Evolutionary conservation across 2,888 invertebrate species (phyloP), one percentile per base, ranked within the genome.

Genomic region (Gymnoscelis rufifasciata): DNA sequence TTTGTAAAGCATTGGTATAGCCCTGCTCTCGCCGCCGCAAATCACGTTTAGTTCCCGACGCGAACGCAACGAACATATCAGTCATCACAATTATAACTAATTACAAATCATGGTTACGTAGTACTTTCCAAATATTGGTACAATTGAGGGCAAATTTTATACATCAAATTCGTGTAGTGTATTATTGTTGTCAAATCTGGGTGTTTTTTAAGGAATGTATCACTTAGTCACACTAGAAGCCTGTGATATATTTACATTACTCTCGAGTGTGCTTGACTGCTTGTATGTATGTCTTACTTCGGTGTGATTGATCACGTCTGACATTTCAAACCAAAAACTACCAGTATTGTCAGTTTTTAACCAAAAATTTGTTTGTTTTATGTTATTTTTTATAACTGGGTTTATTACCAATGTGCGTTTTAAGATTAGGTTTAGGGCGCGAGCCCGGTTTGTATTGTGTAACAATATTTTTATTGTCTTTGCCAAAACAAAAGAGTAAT

Each of bases 401-500:
- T 72, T 68, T 63, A 67, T 74, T 75, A 78, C 79, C 76, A 74
- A 75, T 79, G 81, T 74, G 68, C 60, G 61, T 65, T 73, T 19
- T 58, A 37, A 57, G 52, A 56, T 71, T 72, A 62, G 53, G 54
- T 64, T 57, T 48, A 38, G 57, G 60, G 60, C 35, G 51, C 37
- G 13, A 46, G 39, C 53, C 68, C 66, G 64, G 64, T 62, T 70
- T 67, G 62, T 76, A 72, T 78, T 81, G 78, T 81, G 74, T 80
- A 83, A 86, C 79, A 78, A 83, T 88, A 83, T 81, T 83, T 78
- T 87, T 77, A 83, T 83, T 86, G 84, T 86, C 78, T 86, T 88
- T 88, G 88, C 88, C 88, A 88, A 88, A 88, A 87, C 86, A 86
- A 88, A 80, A 84, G 82, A 87, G 73, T 78, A 81, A 81, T 80